Percentiles rank a stretch among this genome's conserved stretches.
Conservation (phyloP, 2,888 invertebrate species). For the Tinea trinotella region DNA sequence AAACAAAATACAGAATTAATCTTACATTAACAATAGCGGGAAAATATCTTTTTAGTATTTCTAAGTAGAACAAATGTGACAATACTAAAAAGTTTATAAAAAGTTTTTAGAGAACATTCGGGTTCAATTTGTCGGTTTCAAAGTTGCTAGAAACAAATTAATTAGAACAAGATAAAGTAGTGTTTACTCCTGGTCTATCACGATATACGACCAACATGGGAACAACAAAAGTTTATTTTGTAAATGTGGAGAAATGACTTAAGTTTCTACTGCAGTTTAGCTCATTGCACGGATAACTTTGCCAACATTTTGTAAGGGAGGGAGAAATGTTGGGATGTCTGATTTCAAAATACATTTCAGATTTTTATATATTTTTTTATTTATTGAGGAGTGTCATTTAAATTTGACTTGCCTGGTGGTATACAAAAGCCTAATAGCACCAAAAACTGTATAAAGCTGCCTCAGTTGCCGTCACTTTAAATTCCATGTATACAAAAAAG, state of each 20-base stretch:
- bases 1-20: too few relatives aligned
- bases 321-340: neutral
- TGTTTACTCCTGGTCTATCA: conserved; percentile 12
- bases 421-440: too few relatives aligned
- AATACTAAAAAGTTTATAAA: too few relatives aligned
- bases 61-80: too few relatives aligned
- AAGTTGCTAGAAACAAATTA: neutral
- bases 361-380: too few relatives aligned
- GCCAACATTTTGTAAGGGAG: neutral
- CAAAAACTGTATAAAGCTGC: too few relatives aligned
- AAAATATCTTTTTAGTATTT: too few relatives aligned
- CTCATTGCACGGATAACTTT: conserved; percentile 6
- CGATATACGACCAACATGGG: conserved; percentile 18
- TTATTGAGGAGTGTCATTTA: too few relatives aligned
- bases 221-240: conserved; percentile 34
- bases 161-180: conserved; percentile 5
- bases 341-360: neutral
- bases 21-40: too few relatives aligned
- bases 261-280: conserved; percentile 17
- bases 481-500: too few relatives aligned
- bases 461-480: too few relatives aligned
- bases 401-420: too few relatives aligned
- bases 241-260: conserved; percentile 38
- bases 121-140: neutral
- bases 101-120: neutral